phyloP scores from a whole-genome alignment of 2,113 vertebrate species.

The Cephalopterus ornatus region DNA sequence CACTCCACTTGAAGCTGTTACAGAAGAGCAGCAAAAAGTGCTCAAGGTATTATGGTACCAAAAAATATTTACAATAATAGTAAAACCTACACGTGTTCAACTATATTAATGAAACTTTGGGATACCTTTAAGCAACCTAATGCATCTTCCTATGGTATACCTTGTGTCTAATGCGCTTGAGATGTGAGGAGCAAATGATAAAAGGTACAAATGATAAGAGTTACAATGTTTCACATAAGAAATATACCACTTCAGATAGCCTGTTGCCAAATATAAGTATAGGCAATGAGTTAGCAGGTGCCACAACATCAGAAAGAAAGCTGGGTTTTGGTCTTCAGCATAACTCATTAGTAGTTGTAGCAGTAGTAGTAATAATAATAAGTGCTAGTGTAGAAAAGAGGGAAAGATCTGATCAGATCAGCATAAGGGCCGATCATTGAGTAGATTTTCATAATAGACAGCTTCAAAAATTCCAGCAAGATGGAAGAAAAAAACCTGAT shows the following conservation, averaged over 20 bases:
- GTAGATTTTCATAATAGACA: background rate
- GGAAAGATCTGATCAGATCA: background rate
- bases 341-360: background rate
- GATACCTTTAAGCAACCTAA: background rate
- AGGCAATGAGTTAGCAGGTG: background rate
- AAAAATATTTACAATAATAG: background rate
- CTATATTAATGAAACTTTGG: background rate
- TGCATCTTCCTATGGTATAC: rapidly evolving
- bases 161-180: background rate
- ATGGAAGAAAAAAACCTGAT: background rate
- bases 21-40: background rate
- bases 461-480: background rate
- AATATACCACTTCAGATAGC: background rate
- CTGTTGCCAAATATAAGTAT: background rate
- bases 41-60: background rate
- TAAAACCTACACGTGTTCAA: background rate
- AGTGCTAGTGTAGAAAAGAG: background rate
- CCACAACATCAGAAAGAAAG: background rate
- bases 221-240: background rate
- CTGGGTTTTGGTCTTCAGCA: background rate
- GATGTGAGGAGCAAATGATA: background rate
- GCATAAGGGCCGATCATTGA: background rate
- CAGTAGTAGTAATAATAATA: background rate
- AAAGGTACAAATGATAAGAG: background rate
- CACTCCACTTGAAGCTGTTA: background rate